phyloP scores from a whole-genome alignment of 2,888 invertebrate species.

The Augochlorella aurata region DNA sequence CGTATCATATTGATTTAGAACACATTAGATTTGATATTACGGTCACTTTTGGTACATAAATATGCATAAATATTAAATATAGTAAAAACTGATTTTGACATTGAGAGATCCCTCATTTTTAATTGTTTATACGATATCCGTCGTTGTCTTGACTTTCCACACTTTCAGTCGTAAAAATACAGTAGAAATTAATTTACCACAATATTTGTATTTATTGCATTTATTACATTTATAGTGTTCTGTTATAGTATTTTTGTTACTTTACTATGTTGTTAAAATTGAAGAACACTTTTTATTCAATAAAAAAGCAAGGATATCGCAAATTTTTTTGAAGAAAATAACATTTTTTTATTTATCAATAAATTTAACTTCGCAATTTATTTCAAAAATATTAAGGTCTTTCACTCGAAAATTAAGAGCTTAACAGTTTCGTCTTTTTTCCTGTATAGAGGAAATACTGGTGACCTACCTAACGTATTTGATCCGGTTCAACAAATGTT shows the following conservation, averaged over 20 bases:
- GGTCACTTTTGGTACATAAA: no score
- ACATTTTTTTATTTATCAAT: background rate
- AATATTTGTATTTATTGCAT: background rate
- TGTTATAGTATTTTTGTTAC: background rate
- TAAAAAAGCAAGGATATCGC: background rate
- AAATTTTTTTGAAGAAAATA: background rate
- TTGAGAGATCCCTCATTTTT: no score
- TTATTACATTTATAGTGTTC: background rate
- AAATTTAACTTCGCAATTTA: no score
- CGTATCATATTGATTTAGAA: no score
- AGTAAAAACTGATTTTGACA: no score
- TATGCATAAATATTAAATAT: no score
- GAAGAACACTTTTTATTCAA: no score
- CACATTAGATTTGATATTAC: no score
- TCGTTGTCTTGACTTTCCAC: no score
- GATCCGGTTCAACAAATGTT: background rate
- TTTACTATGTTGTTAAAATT: background rate
- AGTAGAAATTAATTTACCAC: background rate
- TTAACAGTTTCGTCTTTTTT: background rate
- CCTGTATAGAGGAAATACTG: background rate
- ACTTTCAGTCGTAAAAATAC: no score
- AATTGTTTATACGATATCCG: no score
- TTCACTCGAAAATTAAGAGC: background rate
- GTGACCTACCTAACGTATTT: background rate
- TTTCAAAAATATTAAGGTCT: background rate